Percentiles rank a stretch among this genome's conserved stretches.
Conservation (phyloP, 2,113 vertebrate genomes). For the Aptenodytes patagonicus region DNA sequence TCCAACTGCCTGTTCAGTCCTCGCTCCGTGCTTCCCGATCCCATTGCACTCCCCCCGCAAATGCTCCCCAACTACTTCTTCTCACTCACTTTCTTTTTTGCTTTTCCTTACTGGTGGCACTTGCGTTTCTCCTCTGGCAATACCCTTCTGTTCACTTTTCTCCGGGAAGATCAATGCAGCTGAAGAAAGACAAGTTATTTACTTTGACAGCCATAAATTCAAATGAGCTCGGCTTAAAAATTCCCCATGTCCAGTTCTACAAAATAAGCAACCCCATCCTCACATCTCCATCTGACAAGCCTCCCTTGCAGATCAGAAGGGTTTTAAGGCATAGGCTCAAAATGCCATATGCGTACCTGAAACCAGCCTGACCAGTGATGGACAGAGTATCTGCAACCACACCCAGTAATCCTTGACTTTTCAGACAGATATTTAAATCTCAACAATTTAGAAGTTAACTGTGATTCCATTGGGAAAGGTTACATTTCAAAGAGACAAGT, state of each 20-base stretch:
- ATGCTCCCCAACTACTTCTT: neutral
- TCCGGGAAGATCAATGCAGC: neutral
- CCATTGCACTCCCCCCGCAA: accelerated
- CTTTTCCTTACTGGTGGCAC: neutral
- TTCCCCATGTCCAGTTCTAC: too few relatives aligned
- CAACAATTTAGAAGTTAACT: accelerated
- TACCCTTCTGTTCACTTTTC: neutral
- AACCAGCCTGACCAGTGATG: neutral
- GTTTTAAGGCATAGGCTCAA: neutral
- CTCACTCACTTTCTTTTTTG: neutral
- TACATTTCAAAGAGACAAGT: neutral
- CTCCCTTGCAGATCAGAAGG: neutral
- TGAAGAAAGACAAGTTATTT: neutral
- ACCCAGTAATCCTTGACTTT: accelerated
- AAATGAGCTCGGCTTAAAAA: neutral
- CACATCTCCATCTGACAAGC: neutral
- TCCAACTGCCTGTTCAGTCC: neutral
- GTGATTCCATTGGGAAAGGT: neutral
- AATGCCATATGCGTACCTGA: accelerated
- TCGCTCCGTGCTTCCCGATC: accelerated
- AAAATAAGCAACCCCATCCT: accelerated
- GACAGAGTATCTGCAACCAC: neutral
- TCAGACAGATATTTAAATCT: accelerated
- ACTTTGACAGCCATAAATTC: neutral
- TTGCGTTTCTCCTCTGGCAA: neutral